Evolutionary conservation across 2,888 invertebrate genomes (phyloP).

Genomic region (Onchidella celtica): DNA sequence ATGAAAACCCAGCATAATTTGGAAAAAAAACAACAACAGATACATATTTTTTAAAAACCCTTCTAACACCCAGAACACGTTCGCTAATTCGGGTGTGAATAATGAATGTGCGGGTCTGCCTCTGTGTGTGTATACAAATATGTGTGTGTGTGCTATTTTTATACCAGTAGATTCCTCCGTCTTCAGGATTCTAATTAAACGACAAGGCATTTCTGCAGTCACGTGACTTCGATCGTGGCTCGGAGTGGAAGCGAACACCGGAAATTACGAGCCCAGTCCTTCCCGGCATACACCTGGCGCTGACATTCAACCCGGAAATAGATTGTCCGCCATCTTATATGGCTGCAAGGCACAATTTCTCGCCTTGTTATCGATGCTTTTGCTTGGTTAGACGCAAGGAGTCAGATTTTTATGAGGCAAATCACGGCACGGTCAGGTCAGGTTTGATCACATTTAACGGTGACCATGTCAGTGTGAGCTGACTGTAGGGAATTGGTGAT

Average conservation of each 20-base stretch:
- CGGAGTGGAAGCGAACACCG: conserved; percentile 30
- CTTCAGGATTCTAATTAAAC: conserved; percentile 39
- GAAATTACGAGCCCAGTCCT: conserved; percentile 34
- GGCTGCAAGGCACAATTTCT: conserved; percentile 10
- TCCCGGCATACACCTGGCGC: conserved; percentile 36
- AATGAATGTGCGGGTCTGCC: too few species aligned
- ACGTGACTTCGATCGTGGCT: conserved; percentile 29
- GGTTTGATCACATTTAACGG: not conserved
- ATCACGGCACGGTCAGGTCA: not conserved
- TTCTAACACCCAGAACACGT: too few species aligned
- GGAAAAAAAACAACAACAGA: too few species aligned
- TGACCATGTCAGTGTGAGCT: too few species aligned
- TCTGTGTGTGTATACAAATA: too few species aligned
- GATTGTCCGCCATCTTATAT: conserved; percentile 28
- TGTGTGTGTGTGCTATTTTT: too few species aligned
- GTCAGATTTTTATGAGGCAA: not conserved
- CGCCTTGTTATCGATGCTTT: not conserved
- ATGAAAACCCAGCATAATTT: too few species aligned
- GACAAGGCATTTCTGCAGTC: conserved; percentile 19
- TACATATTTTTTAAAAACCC: too few species aligned
- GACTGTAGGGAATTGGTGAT: too few species aligned
- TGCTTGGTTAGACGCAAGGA: not conserved
- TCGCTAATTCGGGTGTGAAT: too few species aligned
- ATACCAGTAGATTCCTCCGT: too few species aligned
- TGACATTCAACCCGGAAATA: conserved; percentile 34